Base-by-base conservation (phyloP, 2,113 vertebrate species). In the Myrmophylax atrothorax region DNA sequence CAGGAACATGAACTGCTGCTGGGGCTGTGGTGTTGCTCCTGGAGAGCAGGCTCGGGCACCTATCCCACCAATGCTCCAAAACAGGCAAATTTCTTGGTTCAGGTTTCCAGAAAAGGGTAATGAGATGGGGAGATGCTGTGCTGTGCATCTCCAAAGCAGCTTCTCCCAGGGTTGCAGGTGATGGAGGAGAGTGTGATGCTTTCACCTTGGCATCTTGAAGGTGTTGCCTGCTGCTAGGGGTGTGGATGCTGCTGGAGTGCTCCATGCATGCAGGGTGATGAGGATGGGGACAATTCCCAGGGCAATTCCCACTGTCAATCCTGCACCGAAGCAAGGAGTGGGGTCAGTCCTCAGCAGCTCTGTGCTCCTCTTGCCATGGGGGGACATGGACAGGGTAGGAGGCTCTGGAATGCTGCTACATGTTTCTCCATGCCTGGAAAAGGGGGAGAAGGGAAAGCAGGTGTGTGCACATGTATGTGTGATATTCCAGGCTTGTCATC, bases 381-480 rank as follows among this genome's bases (percentile, higher is more conserved):
- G 29, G 22, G 1, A 8, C 20, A 5, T 1, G n/a, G 38, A 5
- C 1, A 11, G 23, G 23, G 29, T 7, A 31, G 20, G 16, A 14
- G 19, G 12, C 38, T 78, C 40, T 56, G 67, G 53, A 58, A 23
- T 25, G 22, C 7, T 28, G 62, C 44, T 70, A 9, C n/a, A 12
- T 46, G 14, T 68, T 76, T 53, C 49, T 53, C 13, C 3, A 0
- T 52, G 69, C 31, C 22, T n/a, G 42, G 52, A 31, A 52, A 42
- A 33, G 26, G 7, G 10, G 59, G 42, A 44, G 37, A 46, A 28
- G 42, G 42, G 37, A n/a, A 40, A 75, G 50, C 3, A 2, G 6
- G 4, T 59, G 44, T 10, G 8, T 2, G 1, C 6, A 8, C 10
- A 8, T 2, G 1, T 14, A 1, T 2, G 42, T 12, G 35, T 35